Conservation (phyloP, 2,888 invertebrate genomes). For the Papilio protenor region DNA sequence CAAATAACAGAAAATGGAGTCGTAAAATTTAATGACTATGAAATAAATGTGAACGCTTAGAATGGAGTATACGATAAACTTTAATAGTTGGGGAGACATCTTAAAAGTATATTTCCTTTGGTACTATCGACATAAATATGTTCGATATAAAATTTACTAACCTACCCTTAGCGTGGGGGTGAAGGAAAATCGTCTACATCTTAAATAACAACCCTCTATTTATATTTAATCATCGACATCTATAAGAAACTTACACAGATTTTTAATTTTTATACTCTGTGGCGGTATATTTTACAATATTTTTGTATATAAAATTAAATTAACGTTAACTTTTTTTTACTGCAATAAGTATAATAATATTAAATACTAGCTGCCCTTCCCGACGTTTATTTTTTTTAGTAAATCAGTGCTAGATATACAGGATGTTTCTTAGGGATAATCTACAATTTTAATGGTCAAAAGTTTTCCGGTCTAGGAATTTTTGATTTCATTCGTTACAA, state of each 20-base stretch:
- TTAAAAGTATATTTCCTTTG: neutral
- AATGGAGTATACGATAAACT: neutral
- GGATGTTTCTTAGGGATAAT: no score
- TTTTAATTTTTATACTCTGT: neutral
- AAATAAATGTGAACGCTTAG: constrained; percentile 9
- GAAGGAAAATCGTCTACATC: constrained; percentile 2
- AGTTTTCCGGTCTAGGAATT: no score
- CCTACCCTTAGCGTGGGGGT: neutral
- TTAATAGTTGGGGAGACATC: constrained; percentile 2
- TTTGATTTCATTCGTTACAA: no score
- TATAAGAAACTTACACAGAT: neutral
- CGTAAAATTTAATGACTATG: constrained; percentile 15
- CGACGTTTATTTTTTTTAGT: no score
- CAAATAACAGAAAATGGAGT: neutral
- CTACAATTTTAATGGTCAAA: no score
- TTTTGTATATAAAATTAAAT: neutral
- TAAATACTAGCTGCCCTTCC: no score
- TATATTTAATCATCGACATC: neutral
- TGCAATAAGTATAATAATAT: no score
- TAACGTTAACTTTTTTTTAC: neutral
- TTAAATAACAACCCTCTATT: neutral
- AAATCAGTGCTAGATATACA: no score
- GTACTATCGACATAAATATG: constrained; percentile 4
- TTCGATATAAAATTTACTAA: neutral
- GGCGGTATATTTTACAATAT: neutral